phyloP scores from a whole-genome alignment of 2,797 vertebrate genomes.

The Acanthurus lineatus region DNA sequence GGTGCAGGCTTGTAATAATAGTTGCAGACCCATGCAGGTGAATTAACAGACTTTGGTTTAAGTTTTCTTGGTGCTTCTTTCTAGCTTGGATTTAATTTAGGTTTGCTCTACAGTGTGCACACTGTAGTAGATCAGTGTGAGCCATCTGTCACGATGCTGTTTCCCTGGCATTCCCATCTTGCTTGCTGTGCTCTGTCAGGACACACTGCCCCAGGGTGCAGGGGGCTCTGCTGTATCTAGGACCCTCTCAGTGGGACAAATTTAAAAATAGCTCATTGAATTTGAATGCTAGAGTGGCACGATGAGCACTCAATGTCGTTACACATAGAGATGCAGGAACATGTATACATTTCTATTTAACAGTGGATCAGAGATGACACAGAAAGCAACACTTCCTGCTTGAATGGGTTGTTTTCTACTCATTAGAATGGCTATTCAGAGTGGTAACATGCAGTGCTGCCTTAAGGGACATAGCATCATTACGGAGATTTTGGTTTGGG shows the following conservation, averaged over 20 bases:
- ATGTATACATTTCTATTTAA: constrained; percentile 7
- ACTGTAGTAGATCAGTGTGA: constrained; percentile 34
- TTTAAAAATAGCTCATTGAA: constrained; percentile 77
- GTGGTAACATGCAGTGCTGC: constrained; percentile 23
- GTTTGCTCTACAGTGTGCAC: constrained; percentile 13
- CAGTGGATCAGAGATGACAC: not conserved
- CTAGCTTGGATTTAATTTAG: constrained; percentile 2
- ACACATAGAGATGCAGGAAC: constrained; percentile 5
- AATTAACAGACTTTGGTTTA: not conserved
- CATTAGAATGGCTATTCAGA: constrained; percentile 8
- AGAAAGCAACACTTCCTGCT: constrained; percentile 2
- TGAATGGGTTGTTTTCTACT: not conserved
- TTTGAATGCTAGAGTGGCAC: constrained; percentile 53
- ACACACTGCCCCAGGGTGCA: constrained; percentile 55
- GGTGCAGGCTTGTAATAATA: not conserved
- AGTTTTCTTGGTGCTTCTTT: constrained; percentile 1
- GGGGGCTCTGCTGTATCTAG: constrained; percentile 63
- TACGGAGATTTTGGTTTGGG: constrained; percentile 41
- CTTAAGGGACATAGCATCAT: constrained; percentile 1
- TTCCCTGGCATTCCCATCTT: constrained; percentile 34
- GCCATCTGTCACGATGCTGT: constrained; percentile 57
- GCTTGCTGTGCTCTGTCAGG: constrained; percentile 23
- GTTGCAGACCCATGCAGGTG: not conserved
- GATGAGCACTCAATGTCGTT: constrained; percentile 15
- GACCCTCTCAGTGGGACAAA: constrained; percentile 72